Conservation (phyloP, 2,888 invertebrate species). For the Lasius platythorax region DNA sequence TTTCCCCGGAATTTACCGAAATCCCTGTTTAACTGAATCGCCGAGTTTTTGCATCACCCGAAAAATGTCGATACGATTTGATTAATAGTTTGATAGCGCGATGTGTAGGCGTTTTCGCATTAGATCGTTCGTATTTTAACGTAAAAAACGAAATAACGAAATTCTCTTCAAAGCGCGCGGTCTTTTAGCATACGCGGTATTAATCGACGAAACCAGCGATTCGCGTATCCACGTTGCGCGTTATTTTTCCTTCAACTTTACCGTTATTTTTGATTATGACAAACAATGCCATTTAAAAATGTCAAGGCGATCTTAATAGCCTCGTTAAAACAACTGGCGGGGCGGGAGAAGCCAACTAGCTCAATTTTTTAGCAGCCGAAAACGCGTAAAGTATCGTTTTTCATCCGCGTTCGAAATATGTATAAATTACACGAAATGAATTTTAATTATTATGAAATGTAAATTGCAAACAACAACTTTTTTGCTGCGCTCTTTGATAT, state of each 20-base stretch:
- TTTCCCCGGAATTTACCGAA: slow-evolving; percentile 50
- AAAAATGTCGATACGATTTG: slow-evolving; percentile 43
- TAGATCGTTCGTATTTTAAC: slow-evolving; percentile 16
- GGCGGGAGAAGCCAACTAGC: neutral
- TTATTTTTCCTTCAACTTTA: slow-evolving; percentile 6
- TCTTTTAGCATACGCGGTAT: neutral
- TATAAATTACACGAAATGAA: neutral
- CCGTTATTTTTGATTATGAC: slow-evolving; percentile 21
- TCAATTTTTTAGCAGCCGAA: slow-evolving; percentile 10
- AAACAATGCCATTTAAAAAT: slow-evolving; percentile 34
- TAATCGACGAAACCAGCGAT: slow-evolving; percentile 7
- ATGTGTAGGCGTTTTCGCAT: neutral
- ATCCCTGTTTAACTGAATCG: slow-evolving; percentile 46
- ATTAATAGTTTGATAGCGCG: slow-evolving; percentile 27
- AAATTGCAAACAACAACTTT: neutral
- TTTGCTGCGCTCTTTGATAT: neutral
- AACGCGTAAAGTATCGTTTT: slow-evolving; percentile 9
- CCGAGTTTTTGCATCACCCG: slow-evolving; percentile 37
- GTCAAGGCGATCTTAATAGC: slow-evolving; percentile 35
- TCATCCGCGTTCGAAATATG: neutral
- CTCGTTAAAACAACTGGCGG: slow-evolving; percentile 28
- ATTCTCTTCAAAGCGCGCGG: neutral
- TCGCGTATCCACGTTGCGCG: neutral
- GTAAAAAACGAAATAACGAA: slow-evolving; percentile 18
- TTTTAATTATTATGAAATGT: slow-evolving; percentile 11